Evolutionary conservation across 2,888 invertebrate genomes (phyloP).

Genomic region (Muschampia staudingeri): DNA sequence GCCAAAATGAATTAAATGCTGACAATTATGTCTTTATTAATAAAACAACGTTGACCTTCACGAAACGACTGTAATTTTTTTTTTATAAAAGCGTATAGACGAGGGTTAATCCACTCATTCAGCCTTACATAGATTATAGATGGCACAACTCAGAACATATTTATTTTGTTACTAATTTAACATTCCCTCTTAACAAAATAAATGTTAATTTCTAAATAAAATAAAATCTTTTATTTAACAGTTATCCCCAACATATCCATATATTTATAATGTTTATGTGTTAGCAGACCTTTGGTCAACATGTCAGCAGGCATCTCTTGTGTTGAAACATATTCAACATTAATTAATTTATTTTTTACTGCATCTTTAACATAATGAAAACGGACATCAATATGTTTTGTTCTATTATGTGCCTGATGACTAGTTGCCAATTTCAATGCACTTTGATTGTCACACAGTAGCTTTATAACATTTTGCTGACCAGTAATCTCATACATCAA

Average conservation of each 20-base stretch:
- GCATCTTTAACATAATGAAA: constrained; percentile 3
- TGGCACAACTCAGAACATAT: no score
- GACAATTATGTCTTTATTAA: no score
- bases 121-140: background rate
- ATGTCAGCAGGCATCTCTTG: constrained; percentile 37
- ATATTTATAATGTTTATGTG: constrained; percentile 13
- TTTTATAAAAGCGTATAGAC: no score
- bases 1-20: no score
- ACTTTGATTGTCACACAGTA: constrained; percentile 47
- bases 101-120: background rate
- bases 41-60: no score
- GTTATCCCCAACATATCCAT: constrained; percentile 8
- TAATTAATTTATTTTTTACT: constrained; percentile 6
- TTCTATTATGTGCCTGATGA: constrained; percentile 47
- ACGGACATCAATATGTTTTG: constrained; percentile 48
- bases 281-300: constrained; percentile 14
- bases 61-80: background rate
- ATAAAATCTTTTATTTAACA: background rate
- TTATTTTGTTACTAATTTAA: constrained; percentile 15
- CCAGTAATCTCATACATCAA: constrained; percentile 12
- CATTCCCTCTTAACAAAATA: constrained; percentile 27
- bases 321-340: background rate
- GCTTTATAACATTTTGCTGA: background rate
- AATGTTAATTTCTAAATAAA: background rate
- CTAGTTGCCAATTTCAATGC: constrained; percentile 49